These are phyloP conservation scores for Oikopleura albicans DNA, from an alignment of 23 tunicate species.

Conservation along the genomic window DNA sequence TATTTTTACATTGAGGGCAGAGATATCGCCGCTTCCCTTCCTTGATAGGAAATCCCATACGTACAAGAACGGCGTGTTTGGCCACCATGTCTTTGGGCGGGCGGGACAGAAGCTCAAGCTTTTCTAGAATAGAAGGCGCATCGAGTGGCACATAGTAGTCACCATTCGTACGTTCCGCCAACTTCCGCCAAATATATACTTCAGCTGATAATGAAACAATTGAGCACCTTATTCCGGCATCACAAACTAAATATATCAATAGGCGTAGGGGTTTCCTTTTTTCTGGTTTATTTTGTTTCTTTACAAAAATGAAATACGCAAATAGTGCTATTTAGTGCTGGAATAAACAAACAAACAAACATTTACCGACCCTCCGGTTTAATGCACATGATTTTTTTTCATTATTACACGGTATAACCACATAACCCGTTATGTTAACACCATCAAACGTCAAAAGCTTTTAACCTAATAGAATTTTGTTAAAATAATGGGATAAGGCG, in stretches of 20 bases:
- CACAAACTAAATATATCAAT: background rate
- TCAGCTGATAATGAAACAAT: constrained; percentile 75
- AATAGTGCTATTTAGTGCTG: too few species aligned
- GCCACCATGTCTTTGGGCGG: constrained; percentile 37
- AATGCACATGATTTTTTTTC: too few species aligned
- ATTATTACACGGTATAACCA: too few species aligned
- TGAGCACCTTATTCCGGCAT: constrained; percentile 49
- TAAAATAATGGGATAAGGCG: too few species aligned
- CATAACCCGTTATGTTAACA: too few species aligned
- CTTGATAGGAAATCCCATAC: constrained; percentile 88
- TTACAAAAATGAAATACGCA: too few species aligned
- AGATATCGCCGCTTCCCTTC: constrained; percentile 16
- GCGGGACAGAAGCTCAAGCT: constrained; percentile 38
- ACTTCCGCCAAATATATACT: constrained; percentile 45
- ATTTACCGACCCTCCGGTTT: too few species aligned
- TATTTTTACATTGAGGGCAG: background rate
- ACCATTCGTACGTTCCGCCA: constrained; percentile 52
- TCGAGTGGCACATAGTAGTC: constrained; percentile 46
- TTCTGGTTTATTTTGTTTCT: too few species aligned
- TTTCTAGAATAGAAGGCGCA: constrained; percentile 40
- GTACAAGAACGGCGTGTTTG: constrained; percentile 61
- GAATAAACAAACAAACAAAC: too few species aligned
- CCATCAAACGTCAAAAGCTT: too few species aligned
- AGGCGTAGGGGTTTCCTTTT: too few species aligned
- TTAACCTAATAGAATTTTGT: too few species aligned